A percentile compares a stretch with the other conserved stretches of the same genome.
These are phyloP conservation scores for Tachyglossus aculeatus DNA, from an alignment of 2,797 vertebrate genomes.

Conservation along the genomic window DNA sequence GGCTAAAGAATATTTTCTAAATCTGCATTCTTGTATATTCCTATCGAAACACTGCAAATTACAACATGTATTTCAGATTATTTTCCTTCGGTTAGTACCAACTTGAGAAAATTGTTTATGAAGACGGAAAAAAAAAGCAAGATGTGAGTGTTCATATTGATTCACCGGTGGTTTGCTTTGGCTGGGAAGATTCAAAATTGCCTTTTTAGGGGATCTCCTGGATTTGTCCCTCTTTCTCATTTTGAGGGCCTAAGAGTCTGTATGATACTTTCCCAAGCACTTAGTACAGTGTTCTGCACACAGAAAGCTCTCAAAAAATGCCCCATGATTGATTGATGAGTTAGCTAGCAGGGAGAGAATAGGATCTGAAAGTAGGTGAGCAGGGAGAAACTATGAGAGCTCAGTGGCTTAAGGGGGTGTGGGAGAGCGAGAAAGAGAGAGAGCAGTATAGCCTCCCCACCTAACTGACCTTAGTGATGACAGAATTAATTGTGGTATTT, in stretches of 20 bases:
- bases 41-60: slow-evolving; percentile 8
- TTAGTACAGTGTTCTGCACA: background rate
- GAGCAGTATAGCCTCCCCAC: no score
- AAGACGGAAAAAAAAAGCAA: background rate
- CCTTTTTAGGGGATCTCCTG: background rate
- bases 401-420: no score
- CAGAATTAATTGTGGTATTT: no score
- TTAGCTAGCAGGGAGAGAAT: no score
- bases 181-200: slow-evolving; percentile 1
- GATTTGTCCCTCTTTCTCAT: background rate
- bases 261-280: no score
- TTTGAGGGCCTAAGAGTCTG: background rate
- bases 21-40: background rate
- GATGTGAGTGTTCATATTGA: slow-evolving; percentile 16
- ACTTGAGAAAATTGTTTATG: background rate
- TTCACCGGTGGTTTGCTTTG: slow-evolving; percentile 16
- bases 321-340: background rate
- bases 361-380: no score
- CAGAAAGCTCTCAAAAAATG: background rate
- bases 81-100: background rate
- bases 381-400: no score
- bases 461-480: no score
- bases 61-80: background rate
- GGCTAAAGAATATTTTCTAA: background rate
- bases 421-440: no score